Evolutionary conservation across 2,113 vertebrate species (phyloP), one percentile per base, ranked within the genome.

Genomic region (Chrysemys picta): DNA sequence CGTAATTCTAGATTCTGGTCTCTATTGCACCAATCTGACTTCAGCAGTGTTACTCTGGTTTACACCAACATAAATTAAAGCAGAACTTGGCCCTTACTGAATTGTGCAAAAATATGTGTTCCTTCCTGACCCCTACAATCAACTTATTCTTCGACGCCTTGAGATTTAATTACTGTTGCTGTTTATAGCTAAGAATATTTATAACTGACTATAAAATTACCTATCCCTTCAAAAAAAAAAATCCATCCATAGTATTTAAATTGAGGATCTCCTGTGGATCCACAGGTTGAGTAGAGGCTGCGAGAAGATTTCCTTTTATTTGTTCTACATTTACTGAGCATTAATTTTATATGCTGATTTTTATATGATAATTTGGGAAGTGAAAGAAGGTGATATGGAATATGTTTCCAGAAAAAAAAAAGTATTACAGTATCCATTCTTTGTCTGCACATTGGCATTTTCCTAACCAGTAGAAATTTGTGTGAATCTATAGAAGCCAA

Each of bases 271-370:
- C 7, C 47, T 50, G 27, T 50, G 29, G 13, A 14, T 5, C 45
- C 13, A 56, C 7, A 0, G 0, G 13, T 2, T 8, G 6, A 27
- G 1, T 31, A 45, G 4, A 38, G 29, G 8, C 4, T 0, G 3
- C 6, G 0, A 25, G 8, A n/a, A 65, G 35, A 72, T 38, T 72
- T 72, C n/a, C 65, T 72, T 72, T 38, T 72, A 38, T 72, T 72
- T 72, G 65, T 72, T 72, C 19, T 38, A 72, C 38, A 21, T 38
- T 38, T 72, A 72, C n/a, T 38, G 5, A 35, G n/a, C 65, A 22
- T 72, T 38, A 38, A 72, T 72, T 72, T 72, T 72, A 72, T 72
- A 72, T 72, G 35, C 17, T 22, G 16, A 8, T n/a, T 72, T 72
- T 69, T 21, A 17, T n/a, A 38, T 38, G 65, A 21, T 72, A 72